Evolutionary conservation across 2,888 invertebrate genomes (phyloP), one percentile per base, ranked within the genome.

Genomic region (Terebella lapidaria): DNA sequence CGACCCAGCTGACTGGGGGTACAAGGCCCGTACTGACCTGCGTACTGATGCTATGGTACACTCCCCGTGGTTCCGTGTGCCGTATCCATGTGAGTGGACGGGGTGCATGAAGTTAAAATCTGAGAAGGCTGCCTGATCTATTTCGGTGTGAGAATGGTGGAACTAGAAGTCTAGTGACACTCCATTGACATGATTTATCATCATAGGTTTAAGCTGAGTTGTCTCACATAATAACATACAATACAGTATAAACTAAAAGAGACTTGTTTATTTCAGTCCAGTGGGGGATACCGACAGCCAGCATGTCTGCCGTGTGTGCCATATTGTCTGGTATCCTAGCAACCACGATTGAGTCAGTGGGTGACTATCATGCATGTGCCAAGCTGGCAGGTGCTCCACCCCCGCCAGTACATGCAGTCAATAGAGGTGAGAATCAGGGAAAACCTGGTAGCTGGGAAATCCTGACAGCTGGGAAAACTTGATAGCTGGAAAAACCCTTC

Each of bases 321-420:
- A 72, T 78, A 69, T 53, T 77, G 29, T 73, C 76, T 0, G 77
- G 74, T 1, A 74, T 76, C 10, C 60, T 78, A 20, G 69, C 76
- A 2, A 76, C 78, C 5, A 73, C 72, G 47, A 72, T 78, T 1
- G 78, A 78, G 63, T 76, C 74, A 15, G 87, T 92, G 62, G 91
- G 92, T 72, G 92, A 93, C 78, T 94, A 93, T 81, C 91, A 92
- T 57, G 92, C 92, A n/a, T 91, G 91, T 1, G 90, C 93, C 10
- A 74, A 83, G 62, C 78, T 85, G 29, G 77, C 81, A 20, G 89
- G 87, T 28, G 91, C 89, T 0, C 87, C 90, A 0, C 87, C 90
- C 0, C 92, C 92, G 0, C 49, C 49, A 10, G 18, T 49, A 10
- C 91, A 91, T 77, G 92, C 91, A 0, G 89, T 93, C 70, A 92